phyloP scores from a whole-genome alignment of 2,113 vertebrate species.

The Ornithorhynchus anatinus region DNA sequence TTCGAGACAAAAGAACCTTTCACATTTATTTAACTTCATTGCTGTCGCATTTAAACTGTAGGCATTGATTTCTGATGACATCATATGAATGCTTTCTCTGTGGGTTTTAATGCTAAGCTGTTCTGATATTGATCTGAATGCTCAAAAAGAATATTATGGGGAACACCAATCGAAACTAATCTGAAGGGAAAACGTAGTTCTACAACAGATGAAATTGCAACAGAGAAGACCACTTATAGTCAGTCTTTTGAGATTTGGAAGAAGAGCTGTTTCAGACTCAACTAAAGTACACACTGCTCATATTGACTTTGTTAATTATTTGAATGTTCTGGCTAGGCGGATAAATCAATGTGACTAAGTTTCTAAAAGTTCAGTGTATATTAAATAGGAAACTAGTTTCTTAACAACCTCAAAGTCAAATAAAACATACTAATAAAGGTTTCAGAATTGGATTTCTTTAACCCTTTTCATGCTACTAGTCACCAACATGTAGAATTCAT shows the following conservation, averaged over 20 bases:
- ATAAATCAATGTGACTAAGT: slow-evolving; percentile 23
- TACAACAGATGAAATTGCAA: neutral
- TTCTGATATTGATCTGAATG: neutral
- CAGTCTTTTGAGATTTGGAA: neutral
- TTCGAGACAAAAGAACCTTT: neutral
- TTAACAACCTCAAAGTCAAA: slow-evolving; percentile 3
- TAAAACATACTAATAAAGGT: neutral
- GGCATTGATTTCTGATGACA: neutral
- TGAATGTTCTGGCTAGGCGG: slow-evolving; percentile 20
- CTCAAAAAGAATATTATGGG: neutral
- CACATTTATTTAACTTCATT: neutral
- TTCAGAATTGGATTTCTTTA: slow-evolving; percentile 5
- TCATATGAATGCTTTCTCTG: neutral
- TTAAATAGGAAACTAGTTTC: slow-evolving; percentile 12
- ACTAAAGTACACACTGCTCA: neutral
- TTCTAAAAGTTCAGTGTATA: slow-evolving; percentile 13
- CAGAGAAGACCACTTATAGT: neutral
- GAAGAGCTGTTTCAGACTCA: neutral
- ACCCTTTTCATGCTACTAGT: neutral
- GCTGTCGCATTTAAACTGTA: neutral
- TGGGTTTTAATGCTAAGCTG: neutral
- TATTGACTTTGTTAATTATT: slow-evolving; percentile 32
- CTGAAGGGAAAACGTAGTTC: neutral
- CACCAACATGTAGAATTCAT: too few species aligned
- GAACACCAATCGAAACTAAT: neutral